Base-by-base conservation (phyloP, 2,113 vertebrate species). In the Oenanthe oenanthe region DNA sequence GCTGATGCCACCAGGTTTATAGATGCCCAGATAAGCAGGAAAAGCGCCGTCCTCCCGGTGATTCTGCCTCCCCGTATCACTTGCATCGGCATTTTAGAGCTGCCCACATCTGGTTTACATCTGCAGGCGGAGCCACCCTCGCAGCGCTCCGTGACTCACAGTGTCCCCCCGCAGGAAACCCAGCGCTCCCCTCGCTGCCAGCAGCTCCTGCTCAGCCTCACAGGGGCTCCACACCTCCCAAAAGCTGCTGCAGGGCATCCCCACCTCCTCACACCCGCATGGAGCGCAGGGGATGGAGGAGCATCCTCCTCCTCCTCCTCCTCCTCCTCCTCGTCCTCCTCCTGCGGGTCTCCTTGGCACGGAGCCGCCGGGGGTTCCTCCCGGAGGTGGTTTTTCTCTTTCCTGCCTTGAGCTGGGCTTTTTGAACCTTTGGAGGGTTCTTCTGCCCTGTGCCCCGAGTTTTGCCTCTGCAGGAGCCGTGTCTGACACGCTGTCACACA, bases 151-250 rank as follows among this genome's bases (percentile, higher is more conserved):
- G 34, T 96, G 95, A 95, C 67, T 97, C 96, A 95, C 29, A 18
- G 32, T 14, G 62, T 71, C 29, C 74, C 79, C 71, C 38, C 85
- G 34, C 89, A 89, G 93, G 93, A 97, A 97, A 85, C 58, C 15
- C 15, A 78, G 77, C 47, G 68, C 71, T 68, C 48, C 25, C 43
- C 78, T 74, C 2, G 2, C 63, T 16, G 8, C 0, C 2, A 20
- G 34, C 62, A 40, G 45, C 74, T 62, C 42, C 58, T 85, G 15
- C 53, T 45, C 32, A 26, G 54, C 73, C 31, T n/a, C 34, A 7
- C 60, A 66, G 77, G 45, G n/a, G 12, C 40, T 50, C 19, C 13
- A 26, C 48, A 56, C 53, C 61, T 79, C 71, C 70, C 47, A 42
- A 28, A 13, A 48, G 6, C 21, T 50, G 57, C 73, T 87, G 19